Base-by-base conservation (phyloP, 1,140 invertebrate genomes). In the Lasaia peninsularis region DNA sequence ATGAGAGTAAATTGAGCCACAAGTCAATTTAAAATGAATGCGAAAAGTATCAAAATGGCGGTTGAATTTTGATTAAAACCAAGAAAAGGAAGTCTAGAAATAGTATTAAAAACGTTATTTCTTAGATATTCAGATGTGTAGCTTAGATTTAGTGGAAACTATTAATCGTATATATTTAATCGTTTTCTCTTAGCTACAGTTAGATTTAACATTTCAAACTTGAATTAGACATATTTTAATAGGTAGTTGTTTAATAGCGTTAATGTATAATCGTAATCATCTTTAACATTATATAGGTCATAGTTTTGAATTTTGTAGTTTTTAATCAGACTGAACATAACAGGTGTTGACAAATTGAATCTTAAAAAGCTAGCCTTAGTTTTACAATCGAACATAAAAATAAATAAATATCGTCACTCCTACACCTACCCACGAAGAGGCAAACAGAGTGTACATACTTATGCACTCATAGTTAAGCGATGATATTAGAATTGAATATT, bases 301-400 rank as follows among this genome's bases (percentile, higher is more conserved):
- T 84, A 86, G 56, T 78, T 80, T 78, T 68, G 59, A 78, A 73
- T 84, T 80, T 55, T 60, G 73, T 83, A 83, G 77, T 61, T 60
- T 64, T 75, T 83, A 73, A 73, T 61, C 62, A 58, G 63, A 66
- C 74, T 78, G 78, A 73, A 73, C 73, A 79, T 75, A 72, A 64
- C 63, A 11, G 7, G 18, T 16, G 8, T 40, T 40, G 9, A 9
- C 14, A 40, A 14, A 40, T 2, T 11, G 18, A 44, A 16, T 20
- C 5, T 28, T 28, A 7, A 28, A 4, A 28, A 7, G 5, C 24
- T 7, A 2, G 2, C 24, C 8, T 4, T 28, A 28, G 24, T 28
- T 28, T 28, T 6, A 6, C 4, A 28, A 28, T 28, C 1, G 8
- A 28, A 6, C 8, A 5, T 28, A 2, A 4, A 28, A 28, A n/a